Evolutionary conservation across 1,140 invertebrate genomes (phyloP).

Genomic region (Drosophila dunni): DNA sequence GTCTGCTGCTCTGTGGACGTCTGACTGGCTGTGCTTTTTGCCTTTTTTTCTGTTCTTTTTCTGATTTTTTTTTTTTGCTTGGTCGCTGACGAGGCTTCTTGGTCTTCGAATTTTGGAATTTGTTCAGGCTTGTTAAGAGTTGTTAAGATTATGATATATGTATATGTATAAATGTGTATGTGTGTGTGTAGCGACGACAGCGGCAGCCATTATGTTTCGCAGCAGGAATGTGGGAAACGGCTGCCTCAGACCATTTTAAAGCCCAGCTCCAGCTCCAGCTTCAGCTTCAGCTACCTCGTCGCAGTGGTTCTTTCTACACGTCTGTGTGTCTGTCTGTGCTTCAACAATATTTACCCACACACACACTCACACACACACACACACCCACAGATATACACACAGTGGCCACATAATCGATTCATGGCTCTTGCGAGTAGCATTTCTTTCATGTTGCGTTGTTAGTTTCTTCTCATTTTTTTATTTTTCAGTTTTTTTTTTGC

Average conservation of each 20-base stretch:
- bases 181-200: slow-evolving; percentile 62
- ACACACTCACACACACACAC: slow-evolving; percentile 43
- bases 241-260: slow-evolving; percentile 72
- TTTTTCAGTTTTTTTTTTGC: slow-evolving; percentile 41
- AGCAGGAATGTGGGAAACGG: slow-evolving; percentile 81
- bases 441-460: slow-evolving; percentile 83
- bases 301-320: slow-evolving; percentile 26
- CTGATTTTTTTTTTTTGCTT: slow-evolving; percentile 1
- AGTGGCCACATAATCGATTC: slow-evolving; percentile 83
- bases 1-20: slow-evolving; percentile 56
- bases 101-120: slow-evolving; percentile 81
- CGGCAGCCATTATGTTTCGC: slow-evolving; percentile 82
- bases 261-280: background rate
- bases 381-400: slow-evolving; percentile 48
- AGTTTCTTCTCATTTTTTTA: slow-evolving; percentile 56
- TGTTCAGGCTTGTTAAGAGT: slow-evolving; percentile 84
- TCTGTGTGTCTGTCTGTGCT: slow-evolving; percentile 34
- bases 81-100: slow-evolving; percentile 55
- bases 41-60: slow-evolving; percentile 28
- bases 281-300: slow-evolving; percentile 26
- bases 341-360: slow-evolving; percentile 48
- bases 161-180: slow-evolving; percentile 36
- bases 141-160: slow-evolving; percentile 84
- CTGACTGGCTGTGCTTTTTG: slow-evolving; percentile 69
- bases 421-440: slow-evolving; percentile 77